Evolutionary conservation across 2,797 vertebrate genomes (phyloP), one percentile per base, ranked within the genome.

Genomic region (Fratercula arctica): DNA sequence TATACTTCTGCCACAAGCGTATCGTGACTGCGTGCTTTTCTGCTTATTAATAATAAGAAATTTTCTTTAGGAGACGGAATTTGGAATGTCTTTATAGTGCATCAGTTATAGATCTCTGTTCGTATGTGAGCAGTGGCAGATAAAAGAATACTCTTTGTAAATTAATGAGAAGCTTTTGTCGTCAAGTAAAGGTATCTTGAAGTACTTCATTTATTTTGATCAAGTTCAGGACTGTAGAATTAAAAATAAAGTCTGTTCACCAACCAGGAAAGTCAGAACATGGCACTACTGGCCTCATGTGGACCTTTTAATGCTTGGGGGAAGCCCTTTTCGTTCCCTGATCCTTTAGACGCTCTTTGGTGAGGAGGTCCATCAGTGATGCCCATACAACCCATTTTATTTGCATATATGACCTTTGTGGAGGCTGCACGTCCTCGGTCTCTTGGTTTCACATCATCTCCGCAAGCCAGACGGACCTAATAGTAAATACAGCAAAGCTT

Each of bases 211-310:
- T 91, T 64, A 31, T 86, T 87, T 51, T 8, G 18, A 46, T 77
- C 11, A 39, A 53, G 29, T 57, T 92, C 21, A 54, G 63, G 16
- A 43, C 25, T 54, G 11, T 54, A 41, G 53, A 74, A 64, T 85
- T 63, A 10, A 43, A 74, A 72, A 57, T 54, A 39, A 39, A 31
- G 3, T 37, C 50, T 50, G 20, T 18, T 63, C 25, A 5, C 54
- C 2, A 0, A 43, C 35, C 45, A 50, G 39, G 39, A 59, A 51
- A 74, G 66, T 31, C 1, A 0, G 28, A 64, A 26, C 0, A 0
- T 37, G 17, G 23, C 29, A 43, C 8, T 59, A 31, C 3, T 8
- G 21, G 33, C 19, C 13, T 82, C 7, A 5, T 3, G 0, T 60
- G 45, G 48, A 17, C 28, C 17, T 50, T 50, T 48, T 59, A 11